Conservation (phyloP, 1,140 invertebrate genomes). For the Caenorhabditis brenneri region DNA sequence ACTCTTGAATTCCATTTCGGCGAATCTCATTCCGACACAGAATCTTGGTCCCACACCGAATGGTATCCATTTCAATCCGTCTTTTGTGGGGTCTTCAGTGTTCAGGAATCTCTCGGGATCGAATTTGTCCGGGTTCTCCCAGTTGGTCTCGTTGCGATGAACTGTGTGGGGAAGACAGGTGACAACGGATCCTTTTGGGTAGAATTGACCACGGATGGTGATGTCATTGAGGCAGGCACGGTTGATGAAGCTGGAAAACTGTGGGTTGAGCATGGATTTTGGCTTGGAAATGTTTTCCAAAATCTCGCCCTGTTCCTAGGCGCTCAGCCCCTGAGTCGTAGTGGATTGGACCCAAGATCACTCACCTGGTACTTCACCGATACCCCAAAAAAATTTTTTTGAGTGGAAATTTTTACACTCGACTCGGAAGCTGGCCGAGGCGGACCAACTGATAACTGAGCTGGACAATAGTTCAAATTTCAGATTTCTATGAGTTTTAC, state of each 20-base stretch:
- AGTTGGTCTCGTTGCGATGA: constrained; percentile 76
- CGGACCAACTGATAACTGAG: too few relatives aligned
- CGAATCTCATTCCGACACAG: constrained; percentile 77
- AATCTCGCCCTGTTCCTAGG: too few relatives aligned
- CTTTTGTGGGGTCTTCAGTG: constrained; percentile 1
- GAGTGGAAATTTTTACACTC: too few relatives aligned
- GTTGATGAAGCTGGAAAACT: constrained; percentile 59
- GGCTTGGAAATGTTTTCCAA: too few relatives aligned
- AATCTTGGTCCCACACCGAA: constrained; percentile 75
- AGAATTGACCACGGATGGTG: constrained; percentile 67
- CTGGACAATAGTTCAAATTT: too few relatives aligned
- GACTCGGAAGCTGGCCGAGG: too few relatives aligned
- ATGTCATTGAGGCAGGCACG: constrained; percentile 57
- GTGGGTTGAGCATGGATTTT: too few relatives aligned
- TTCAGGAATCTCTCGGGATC: constrained; percentile 73
- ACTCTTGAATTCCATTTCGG: constrained; percentile 77
- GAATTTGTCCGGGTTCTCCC: constrained; percentile 76
- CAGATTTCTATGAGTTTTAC: too few relatives aligned
- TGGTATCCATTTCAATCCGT: constrained; percentile 72
- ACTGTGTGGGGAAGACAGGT: constrained; percentile 76
- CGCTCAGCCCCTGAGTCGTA: too few relatives aligned
- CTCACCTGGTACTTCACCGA: too few relatives aligned
- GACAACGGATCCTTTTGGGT: constrained; percentile 75
- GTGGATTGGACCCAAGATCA: too few relatives aligned
- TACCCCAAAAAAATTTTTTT: too few relatives aligned